phyloP scores from a whole-genome alignment of 2,797 vertebrate genomes.

The Avahi laniger region DNA sequence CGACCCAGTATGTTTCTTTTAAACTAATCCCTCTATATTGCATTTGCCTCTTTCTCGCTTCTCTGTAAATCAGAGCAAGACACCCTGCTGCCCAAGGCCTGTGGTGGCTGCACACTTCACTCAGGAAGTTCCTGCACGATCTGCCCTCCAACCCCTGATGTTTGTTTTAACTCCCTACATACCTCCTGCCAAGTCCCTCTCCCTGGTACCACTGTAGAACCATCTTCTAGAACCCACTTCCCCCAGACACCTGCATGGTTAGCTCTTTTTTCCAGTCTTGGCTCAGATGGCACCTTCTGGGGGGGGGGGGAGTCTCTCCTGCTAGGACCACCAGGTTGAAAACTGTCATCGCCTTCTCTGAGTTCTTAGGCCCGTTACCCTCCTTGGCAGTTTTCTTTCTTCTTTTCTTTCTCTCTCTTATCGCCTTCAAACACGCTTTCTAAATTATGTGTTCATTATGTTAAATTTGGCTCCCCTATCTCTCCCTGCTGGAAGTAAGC shows the following conservation, averaged over 20 bases:
- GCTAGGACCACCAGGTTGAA: background rate
- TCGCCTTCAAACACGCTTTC: background rate
- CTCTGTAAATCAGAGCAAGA: background rate
- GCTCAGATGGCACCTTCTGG: background rate
- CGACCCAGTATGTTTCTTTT: background rate
- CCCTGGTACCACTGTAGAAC: background rate
- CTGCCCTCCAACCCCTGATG: background rate
- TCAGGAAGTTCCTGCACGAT: rapidly evolving
- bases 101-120: background rate
- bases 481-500: background rate
- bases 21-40: background rate
- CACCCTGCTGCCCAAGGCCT: background rate
- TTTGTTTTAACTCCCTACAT: background rate
- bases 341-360: background rate
- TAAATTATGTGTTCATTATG: background rate
- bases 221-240: background rate
- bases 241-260: rapidly evolving
- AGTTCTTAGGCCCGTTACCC: background rate
- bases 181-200: background rate
- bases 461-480: background rate
- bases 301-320: no score
- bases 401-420: background rate
- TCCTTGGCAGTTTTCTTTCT: background rate
- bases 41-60: background rate
- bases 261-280: background rate